Percentiles rank a stretch among this genome's conserved stretches.
phyloP scores from a whole-genome alignment of 1,140 invertebrate genomes.

The Chelonus insularis region DNA sequence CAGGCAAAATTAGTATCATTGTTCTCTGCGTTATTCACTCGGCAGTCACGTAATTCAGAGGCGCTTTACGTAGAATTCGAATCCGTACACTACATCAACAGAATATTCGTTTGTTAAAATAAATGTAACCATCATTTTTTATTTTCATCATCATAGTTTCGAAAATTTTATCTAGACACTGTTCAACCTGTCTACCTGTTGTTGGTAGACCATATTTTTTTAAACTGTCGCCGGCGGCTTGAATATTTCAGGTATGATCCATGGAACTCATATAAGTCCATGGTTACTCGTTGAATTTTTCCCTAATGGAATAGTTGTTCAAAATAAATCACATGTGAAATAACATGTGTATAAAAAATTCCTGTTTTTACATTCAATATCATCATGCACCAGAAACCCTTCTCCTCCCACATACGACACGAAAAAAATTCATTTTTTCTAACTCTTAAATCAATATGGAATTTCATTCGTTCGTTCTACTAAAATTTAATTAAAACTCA shows the following conservation, averaged over 20 bases:
- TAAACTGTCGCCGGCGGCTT: slow-evolving; percentile 13
- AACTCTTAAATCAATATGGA: too few relatives aligned
- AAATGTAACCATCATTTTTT: not conserved
- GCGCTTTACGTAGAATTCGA: slow-evolving; percentile 10
- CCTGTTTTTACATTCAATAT: too few relatives aligned
- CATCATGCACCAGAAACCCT: too few relatives aligned
- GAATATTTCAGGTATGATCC: slow-evolving; percentile 11
- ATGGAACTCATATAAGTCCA: slow-evolving; percentile 1
- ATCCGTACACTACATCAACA: not conserved
- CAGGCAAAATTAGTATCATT: slow-evolving; percentile 16
- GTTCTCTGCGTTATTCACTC: slow-evolving; percentile 1
- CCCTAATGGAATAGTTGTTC: not conserved
- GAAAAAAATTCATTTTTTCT: too few relatives aligned
- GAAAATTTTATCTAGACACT: not conserved
- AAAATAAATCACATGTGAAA: not conserved
- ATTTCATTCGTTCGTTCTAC: too few relatives aligned
- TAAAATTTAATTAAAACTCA: too few relatives aligned
- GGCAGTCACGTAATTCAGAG: slow-evolving; percentile 3
- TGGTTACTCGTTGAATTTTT: not conserved
- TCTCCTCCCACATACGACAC: too few relatives aligned
- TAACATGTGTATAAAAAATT: too few relatives aligned
- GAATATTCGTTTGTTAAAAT: too few relatives aligned
- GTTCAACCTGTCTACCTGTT: not conserved
- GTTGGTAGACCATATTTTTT: not conserved
- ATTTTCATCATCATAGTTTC: too few relatives aligned